Percentiles rank a stretch among this genome's conserved stretches.
Conservation (phyloP, 2,113 vertebrate species). For the Protobothrops mucrosquamatus region DNA sequence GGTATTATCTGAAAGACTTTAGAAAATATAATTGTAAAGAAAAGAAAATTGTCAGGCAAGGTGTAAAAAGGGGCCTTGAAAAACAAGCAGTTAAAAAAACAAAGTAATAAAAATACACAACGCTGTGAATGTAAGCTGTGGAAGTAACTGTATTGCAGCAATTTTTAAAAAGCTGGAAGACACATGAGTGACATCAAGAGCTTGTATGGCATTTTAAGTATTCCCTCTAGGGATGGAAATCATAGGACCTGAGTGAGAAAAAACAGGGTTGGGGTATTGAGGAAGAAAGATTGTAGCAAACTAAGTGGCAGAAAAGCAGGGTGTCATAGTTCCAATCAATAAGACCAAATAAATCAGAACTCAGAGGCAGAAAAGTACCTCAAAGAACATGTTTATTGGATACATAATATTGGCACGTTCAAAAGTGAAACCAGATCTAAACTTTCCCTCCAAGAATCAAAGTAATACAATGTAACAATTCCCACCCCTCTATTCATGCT, state of each 20-base stretch:
- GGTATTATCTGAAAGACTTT: not conserved
- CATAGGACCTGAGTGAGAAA: not conserved
- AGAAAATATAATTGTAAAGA: slow-evolving; percentile 3
- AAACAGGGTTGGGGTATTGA: not conserved
- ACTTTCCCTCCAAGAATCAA: no score
- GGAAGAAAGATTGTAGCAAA: not conserved
- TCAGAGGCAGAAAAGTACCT: no score
- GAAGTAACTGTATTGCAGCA: not conserved
- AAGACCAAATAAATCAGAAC: no score
- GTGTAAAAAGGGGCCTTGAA: not conserved
- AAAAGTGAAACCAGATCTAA: no score
- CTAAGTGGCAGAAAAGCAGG: not conserved
- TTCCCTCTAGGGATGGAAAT: not conserved
- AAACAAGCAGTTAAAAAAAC: not conserved
- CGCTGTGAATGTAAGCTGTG: not conserved
- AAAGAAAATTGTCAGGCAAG: slow-evolving; percentile 6
- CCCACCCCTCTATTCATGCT: no score
- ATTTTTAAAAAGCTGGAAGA: not conserved
- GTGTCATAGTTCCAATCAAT: no score
- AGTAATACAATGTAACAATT: no score
- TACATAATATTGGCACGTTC: no score
- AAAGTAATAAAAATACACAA: not conserved
- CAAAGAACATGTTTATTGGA: no score
- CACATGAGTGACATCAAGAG: not conserved
- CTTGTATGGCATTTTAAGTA: not conserved